A percentile compares a stretch with the other conserved stretches of the same genome.
These are phyloP conservation scores for Nephrotoma appendiculata DNA, from an alignment of 2,888 invertebrate genomes.

Conservation along the genomic window DNA sequence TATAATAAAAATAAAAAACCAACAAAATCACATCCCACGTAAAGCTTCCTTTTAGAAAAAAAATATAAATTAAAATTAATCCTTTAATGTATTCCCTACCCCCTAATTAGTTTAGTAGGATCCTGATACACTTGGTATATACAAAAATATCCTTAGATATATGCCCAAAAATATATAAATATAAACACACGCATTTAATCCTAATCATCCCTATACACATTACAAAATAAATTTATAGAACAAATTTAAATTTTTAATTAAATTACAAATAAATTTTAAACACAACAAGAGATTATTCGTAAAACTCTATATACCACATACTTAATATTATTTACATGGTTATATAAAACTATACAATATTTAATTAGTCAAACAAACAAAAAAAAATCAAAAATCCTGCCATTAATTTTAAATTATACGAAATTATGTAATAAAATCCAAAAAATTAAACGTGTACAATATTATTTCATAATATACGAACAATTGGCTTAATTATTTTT, in stretches of 20 bases:
- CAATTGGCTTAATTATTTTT: background rate
- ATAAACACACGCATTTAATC: background rate
- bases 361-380: background rate
- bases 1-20: background rate
- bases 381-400: background rate
- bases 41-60: background rate
- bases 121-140: background rate
- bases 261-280: background rate
- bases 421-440: background rate
- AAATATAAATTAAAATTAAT: background rate
- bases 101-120: background rate
- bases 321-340: background rate
- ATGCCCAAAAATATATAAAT: background rate
- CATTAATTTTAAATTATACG: background rate
- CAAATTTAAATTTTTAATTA: background rate
- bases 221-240: background rate
- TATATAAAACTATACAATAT: background rate
- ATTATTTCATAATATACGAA: background rate
- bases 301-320: background rate
- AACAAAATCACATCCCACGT: background rate
- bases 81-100: background rate
- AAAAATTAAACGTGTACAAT: background rate
- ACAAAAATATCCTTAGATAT: background rate
- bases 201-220: background rate
- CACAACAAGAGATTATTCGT: background rate